phyloP scores from a whole-genome alignment of 2,888 invertebrate species.

The Cylloceria caligata region DNA sequence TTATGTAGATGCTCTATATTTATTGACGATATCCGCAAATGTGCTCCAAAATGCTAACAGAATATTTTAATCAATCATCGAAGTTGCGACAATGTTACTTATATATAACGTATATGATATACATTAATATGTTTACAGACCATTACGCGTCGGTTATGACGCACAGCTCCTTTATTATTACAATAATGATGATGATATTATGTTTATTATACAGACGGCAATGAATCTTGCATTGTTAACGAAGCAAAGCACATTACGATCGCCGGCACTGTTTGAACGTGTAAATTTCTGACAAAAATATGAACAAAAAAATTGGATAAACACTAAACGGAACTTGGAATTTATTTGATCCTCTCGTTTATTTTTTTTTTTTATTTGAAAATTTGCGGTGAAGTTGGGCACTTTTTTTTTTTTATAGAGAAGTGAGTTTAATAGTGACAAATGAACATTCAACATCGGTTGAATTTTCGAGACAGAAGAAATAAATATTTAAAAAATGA shows the following conservation, averaged over 20 bases:
- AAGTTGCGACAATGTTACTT: constrained; percentile 56
- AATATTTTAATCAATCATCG: constrained; percentile 63
- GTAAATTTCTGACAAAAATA: constrained; percentile 55
- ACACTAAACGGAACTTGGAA: constrained; percentile 10
- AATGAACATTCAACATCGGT: neutral
- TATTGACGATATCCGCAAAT: constrained; percentile 55
- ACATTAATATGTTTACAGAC: constrained; percentile 38
- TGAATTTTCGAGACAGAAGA: neutral
- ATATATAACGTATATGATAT: constrained; percentile 31
- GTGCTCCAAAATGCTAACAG: constrained; percentile 56
- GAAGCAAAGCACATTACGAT: constrained; percentile 60
- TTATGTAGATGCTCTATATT: constrained; percentile 66
- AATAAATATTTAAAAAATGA: neutral
- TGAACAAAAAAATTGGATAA: constrained; percentile 49
- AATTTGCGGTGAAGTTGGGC: too few relatives aligned
- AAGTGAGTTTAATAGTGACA: neutral
- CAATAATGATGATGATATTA: constrained; percentile 44
- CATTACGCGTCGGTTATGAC: constrained; percentile 59
- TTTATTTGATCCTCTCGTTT: constrained; percentile 19
- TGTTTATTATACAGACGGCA: constrained; percentile 59
- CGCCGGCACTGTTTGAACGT: constrained; percentile 59
- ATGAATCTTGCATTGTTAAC: constrained; percentile 62
- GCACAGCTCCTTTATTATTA: constrained; percentile 62
- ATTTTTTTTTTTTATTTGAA: neutral
- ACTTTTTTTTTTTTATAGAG: neutral